These are phyloP conservation scores for Camponotus vicinus DNA, from an alignment of 1,140 invertebrate species.

Conservation along the genomic window DNA sequence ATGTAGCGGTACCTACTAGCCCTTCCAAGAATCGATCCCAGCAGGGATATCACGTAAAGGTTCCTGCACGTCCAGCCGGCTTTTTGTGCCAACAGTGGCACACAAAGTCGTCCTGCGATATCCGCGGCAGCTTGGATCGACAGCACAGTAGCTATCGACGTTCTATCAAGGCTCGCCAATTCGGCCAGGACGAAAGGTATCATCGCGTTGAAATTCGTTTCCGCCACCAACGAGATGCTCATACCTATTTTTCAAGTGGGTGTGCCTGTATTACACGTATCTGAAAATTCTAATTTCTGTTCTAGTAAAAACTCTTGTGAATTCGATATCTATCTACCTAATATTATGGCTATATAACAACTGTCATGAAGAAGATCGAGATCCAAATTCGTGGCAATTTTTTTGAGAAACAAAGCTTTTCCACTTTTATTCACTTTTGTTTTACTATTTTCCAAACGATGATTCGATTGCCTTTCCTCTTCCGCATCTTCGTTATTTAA, in stretches of 20 bases:
- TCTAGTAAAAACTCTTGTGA: not conserved
- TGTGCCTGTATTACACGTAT: not conserved
- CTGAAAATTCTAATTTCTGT: not conserved
- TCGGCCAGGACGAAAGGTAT: constrained; percentile 82
- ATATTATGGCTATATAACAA: constrained; percentile 63
- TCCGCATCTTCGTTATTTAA: not conserved
- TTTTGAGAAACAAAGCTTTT: constrained; percentile 12
- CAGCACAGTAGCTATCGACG: constrained; percentile 78
- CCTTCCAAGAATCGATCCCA: constrained; percentile 79
- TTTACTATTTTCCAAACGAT: not conserved
- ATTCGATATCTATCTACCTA: constrained; percentile 58
- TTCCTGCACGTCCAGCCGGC: constrained; percentile 74
- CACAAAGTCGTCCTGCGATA: constrained; percentile 80
- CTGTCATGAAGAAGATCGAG: constrained; percentile 69
- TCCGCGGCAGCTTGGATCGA: constrained; percentile 80
- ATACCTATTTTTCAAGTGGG: constrained; percentile 55
- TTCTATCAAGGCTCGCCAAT: constrained; percentile 75
- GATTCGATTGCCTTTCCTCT: not conserved
- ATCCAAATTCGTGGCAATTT: constrained; percentile 54
- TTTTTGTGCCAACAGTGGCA: constrained; percentile 79
- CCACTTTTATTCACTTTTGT: not conserved
- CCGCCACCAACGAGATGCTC: constrained; percentile 66
- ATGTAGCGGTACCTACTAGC: constrained; percentile 76
- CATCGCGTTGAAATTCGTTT: constrained; percentile 81
- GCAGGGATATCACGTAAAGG: constrained; percentile 80